phyloP scores from a whole-genome alignment of 2,113 vertebrate genomes.

The Rhinopomastus cyanomelas region DNA sequence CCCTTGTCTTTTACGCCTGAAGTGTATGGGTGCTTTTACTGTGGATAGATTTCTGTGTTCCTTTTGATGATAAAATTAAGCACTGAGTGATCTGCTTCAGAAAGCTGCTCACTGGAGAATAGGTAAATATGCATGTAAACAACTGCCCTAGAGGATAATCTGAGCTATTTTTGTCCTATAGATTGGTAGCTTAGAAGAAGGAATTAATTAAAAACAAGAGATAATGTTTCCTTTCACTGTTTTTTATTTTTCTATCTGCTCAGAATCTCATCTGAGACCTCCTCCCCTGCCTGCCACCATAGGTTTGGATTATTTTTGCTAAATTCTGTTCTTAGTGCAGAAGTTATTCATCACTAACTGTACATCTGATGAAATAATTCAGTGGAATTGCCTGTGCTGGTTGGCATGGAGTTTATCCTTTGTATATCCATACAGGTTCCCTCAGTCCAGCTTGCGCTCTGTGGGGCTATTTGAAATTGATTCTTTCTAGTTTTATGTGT shows the following conservation, averaged over 20 bases:
- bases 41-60: not conserved
- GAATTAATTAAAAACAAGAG: slow-evolving; percentile 10
- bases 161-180: slow-evolving; percentile 11
- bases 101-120: slow-evolving; percentile 26
- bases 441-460: not conserved
- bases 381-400: not conserved
- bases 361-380: slow-evolving; percentile 14
- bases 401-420: not conserved
- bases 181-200: slow-evolving; percentile 2
- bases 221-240: not conserved
- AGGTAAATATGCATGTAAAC: slow-evolving; percentile 40
- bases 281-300: not conserved
- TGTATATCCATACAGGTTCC: not conserved
- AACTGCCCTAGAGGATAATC: slow-evolving; percentile 26
- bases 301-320: not conserved
- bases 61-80: slow-evolving; percentile 41
- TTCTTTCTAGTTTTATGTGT: slow-evolving; percentile 7
- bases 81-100: slow-evolving; percentile 35
- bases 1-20: slow-evolving; percentile 22
- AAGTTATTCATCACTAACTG: not conserved
- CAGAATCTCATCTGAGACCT: not conserved
- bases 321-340: slow-evolving; percentile 7
- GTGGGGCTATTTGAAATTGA: slow-evolving; percentile 10
- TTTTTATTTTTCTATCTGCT: not conserved
- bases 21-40: not conserved